Evolutionary conservation across 2,113 vertebrate species (phyloP), one percentile per base, ranked within the genome.

Genomic region (Aldabrachelys gigantea): DNA sequence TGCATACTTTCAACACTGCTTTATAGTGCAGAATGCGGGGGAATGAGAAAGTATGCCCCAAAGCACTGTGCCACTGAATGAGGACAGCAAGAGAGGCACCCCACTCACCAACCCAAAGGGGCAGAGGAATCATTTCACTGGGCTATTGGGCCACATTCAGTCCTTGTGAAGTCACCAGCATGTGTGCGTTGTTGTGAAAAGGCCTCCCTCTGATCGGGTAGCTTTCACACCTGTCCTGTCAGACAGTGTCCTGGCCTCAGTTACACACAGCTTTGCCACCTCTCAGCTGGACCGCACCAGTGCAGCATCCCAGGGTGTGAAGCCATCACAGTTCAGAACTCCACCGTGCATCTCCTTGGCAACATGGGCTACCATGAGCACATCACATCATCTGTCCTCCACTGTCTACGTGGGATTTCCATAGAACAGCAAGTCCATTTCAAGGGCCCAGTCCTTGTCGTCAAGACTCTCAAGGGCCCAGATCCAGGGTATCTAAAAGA

Each of bases 281-380:
- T 72, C 65, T 29, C n/a, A 19, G 35, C 65, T 72, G 19, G n/a
- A 21, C 65, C n/a, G 21, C n/a, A n/a, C 14, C 35, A 21, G 9
- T 9, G 65, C 65, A 72, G 10, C n/a, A 22, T 38, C 35, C 8
- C 65, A 21, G n/a, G n/a, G 69, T n/a, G 0, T 2, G 25, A 27
- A 16, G 27, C 49, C 81, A 82, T 82, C 0, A 0, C 25, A 13
- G 72, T 35, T 14, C 41, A 83, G 50, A 69, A 13, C 69, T 6
- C 7, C 13, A n/a, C 21, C 1, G 19, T 5, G 4, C n/a, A 6
- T 38, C 24, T 31, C 69, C 53, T 3, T 1, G 0, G 62, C 87
- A 47, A 56, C 47, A 3, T 0, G 4, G 52, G 38, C 44, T n/a
- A 38, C 16, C 35, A 84, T 29, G 4, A 38, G 19, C 3, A 0